A percentile compares a stretch with the other conserved stretches of the same genome.
These are phyloP conservation scores for Leptinotarsa haldemani DNA, from an alignment of 2,888 invertebrate genomes.

Conservation along the genomic window DNA sequence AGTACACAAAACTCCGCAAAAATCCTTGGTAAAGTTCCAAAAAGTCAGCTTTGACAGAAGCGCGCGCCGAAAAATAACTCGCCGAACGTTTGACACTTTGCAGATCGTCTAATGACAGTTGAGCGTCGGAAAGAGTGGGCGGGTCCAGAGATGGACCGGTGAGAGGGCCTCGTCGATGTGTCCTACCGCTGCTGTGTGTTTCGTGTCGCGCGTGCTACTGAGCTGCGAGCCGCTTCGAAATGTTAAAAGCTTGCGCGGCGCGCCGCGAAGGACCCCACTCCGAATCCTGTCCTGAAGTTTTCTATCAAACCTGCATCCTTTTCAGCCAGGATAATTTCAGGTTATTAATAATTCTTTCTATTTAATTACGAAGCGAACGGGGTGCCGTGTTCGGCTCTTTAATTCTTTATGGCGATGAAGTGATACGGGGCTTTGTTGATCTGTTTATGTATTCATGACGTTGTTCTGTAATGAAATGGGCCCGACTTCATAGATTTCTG, in stretches of 20 bases:
- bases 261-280: slow-evolving; percentile 53
- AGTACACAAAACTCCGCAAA: slow-evolving; percentile 26
- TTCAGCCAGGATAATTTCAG: slow-evolving; percentile 39
- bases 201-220: slow-evolving; percentile 60
- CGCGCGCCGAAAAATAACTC: slow-evolving; percentile 1
- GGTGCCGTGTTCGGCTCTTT: slow-evolving; percentile 20
- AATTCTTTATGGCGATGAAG: background rate
- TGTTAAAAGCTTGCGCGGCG: slow-evolving; percentile 56
- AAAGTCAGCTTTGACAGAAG: slow-evolving; percentile 31
- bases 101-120: slow-evolving; percentile 26
- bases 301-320: slow-evolving; percentile 46
- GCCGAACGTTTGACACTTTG: slow-evolving; percentile 30
- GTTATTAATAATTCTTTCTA: slow-evolving; percentile 35
- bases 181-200: slow-evolving; percentile 45
- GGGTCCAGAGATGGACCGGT: slow-evolving; percentile 53
- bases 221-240: slow-evolving; percentile 53
- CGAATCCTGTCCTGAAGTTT: slow-evolving; percentile 43
- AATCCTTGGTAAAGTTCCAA: slow-evolving; percentile 25
- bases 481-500: no score
- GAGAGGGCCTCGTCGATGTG: slow-evolving; percentile 42
- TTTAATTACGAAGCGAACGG: slow-evolving; percentile 26
- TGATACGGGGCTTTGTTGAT: background rate
- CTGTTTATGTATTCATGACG: background rate
- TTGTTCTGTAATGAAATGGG: background rate
- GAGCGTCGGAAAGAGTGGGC: slow-evolving; percentile 52